Evolutionary conservation across 2,113 vertebrate genomes (phyloP).

Genomic region (Plecturocebus donacophilus): DNA sequence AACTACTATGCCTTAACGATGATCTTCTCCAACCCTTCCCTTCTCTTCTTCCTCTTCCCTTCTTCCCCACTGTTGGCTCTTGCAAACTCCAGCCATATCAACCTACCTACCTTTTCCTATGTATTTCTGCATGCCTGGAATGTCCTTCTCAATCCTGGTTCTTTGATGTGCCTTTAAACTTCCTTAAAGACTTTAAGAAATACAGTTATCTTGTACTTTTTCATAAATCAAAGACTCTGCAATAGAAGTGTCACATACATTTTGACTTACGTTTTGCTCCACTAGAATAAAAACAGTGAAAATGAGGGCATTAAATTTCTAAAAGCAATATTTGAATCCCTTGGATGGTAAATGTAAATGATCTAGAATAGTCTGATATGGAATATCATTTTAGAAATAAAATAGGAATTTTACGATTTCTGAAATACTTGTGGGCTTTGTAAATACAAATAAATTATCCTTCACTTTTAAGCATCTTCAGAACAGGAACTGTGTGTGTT

Average conservation of each 20-base stretch:
- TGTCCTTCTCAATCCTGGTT: no score
- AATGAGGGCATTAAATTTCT: background rate
- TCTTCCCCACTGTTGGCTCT: background rate
- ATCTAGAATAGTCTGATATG: background rate
- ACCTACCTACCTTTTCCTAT: background rate
- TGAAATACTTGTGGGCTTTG: background rate
- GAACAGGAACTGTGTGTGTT: background rate
- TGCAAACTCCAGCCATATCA: background rate
- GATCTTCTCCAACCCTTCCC: background rate
- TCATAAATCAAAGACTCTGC: background rate
- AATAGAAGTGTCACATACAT: background rate
- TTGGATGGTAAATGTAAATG: background rate
- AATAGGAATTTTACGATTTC: background rate
- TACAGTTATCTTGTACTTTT: background rate
- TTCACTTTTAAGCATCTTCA: background rate
- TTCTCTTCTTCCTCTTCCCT: background rate
- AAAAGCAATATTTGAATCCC: background rate
- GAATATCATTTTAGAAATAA: background rate
- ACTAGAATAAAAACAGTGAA: background rate
- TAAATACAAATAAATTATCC: background rate
- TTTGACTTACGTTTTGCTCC: background rate
- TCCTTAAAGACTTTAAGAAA: background rate
- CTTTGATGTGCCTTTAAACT: background rate
- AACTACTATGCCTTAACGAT: background rate
- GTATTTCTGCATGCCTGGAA: background rate